phyloP scores from a whole-genome alignment of 1,140 invertebrate species.

The Cydia amplana region DNA sequence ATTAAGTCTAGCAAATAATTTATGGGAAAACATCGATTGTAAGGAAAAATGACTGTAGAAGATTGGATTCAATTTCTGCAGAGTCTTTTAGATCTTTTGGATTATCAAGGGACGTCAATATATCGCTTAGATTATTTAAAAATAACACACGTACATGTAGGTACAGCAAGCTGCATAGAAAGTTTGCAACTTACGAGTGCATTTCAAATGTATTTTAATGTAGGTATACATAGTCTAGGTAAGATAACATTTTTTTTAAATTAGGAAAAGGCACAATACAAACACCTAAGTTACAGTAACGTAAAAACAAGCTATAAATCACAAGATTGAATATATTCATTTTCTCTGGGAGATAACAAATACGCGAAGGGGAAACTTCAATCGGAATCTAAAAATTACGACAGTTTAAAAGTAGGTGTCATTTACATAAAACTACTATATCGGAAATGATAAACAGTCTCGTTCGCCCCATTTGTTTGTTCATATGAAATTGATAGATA shows the following conservation, averaged over 20 bases:
- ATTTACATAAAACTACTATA: slow-evolving; percentile 78
- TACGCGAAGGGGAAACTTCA: slow-evolving; percentile 67
- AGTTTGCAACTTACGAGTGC: not conserved
- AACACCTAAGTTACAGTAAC: not conserved
- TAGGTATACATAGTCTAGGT: no score
- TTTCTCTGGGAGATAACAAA: slow-evolving; percentile 71
- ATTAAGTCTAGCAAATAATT: slow-evolving; percentile 16
- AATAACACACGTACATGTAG: no score
- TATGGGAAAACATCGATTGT: slow-evolving; percentile 28
- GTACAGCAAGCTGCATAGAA: no score
- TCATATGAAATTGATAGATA: slow-evolving; percentile 44
- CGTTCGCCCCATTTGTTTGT: slow-evolving; percentile 63
- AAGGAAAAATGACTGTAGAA: not conserved
- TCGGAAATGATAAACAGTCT: slow-evolving; percentile 68
- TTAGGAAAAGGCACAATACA: no score
- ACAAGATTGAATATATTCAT: slow-evolving; percentile 68
- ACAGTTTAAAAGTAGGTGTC: slow-evolving; percentile 77
- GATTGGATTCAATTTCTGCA: not conserved
- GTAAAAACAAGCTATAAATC: slow-evolving; percentile 65
- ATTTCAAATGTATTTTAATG: no score
- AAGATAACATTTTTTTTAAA: no score
- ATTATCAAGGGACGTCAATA: not conserved
- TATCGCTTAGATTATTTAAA: not conserved
- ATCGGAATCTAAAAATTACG: slow-evolving; percentile 79
- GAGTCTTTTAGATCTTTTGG: not conserved